Conservation (phyloP, 2,888 invertebrate species). For the Carabus problematicus region DNA sequence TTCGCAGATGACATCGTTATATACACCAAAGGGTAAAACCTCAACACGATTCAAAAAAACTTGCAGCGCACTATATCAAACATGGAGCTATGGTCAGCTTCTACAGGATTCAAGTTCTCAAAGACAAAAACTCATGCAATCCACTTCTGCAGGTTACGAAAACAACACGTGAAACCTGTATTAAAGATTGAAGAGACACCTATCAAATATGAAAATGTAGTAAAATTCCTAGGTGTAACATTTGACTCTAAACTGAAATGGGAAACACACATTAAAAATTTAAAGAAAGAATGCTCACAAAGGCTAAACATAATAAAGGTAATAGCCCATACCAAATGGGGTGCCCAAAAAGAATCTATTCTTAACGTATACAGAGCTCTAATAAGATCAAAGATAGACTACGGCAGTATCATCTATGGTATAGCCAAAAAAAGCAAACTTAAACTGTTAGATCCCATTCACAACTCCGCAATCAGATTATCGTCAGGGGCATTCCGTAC, state of each 20-base stretch:
- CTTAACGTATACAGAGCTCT: too few relatives aligned
- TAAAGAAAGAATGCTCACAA: background rate
- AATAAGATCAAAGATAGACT: background rate
- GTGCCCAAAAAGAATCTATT: too few relatives aligned
- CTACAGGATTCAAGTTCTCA: conserved; percentile 1
- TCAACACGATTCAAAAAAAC: background rate
- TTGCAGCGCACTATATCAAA: background rate
- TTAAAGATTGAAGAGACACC: background rate
- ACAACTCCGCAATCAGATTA: background rate
- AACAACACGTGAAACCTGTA: background rate
- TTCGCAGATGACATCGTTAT: background rate
- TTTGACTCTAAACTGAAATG: background rate
- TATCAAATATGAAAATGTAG: background rate
- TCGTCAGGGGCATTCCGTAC: background rate
- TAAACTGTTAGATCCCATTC: background rate
- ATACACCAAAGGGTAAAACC: background rate
- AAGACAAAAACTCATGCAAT: conserved; percentile 7
- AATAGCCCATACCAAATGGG: too few relatives aligned
- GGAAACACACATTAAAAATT: conserved; percentile 1
- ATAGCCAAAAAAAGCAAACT: background rate
- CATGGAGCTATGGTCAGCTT: background rate
- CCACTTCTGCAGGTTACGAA: conserved; percentile 5
- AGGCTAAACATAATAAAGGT: too few relatives aligned
- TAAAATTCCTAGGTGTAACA: background rate
- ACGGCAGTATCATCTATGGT: background rate